These are phyloP conservation scores for Odontocolon sp. DNA, from an alignment of 2,888 invertebrate genomes.

Conservation along the genomic window DNA sequence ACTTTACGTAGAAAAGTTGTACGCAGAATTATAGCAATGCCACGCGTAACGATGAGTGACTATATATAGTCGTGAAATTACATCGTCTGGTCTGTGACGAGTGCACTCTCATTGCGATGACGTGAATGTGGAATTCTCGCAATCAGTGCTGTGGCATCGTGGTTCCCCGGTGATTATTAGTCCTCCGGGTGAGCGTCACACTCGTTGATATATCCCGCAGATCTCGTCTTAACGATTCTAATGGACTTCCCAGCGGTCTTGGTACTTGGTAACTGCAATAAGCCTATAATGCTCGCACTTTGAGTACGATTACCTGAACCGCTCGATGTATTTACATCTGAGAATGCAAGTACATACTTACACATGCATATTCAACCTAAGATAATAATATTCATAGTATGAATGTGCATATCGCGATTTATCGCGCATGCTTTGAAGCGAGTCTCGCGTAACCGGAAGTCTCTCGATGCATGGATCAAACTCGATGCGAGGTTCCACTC, in stretches of 20 bases:
- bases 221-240: not conserved
- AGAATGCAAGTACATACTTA: conserved; percentile 28
- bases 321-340: conserved; percentile 31
- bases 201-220: conserved; percentile 9
- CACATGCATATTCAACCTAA: not conserved
- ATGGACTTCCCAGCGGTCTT: not conserved
- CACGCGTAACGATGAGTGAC: conserved; percentile 14
- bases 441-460: not conserved
- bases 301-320: conserved; percentile 28
- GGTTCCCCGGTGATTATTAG: conserved; percentile 10
- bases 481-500: not conserved
- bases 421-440: not conserved
- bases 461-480: not conserved
- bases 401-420: not conserved
- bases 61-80: conserved; percentile 47
- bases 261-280: not conserved
- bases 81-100: conserved; percentile 33
- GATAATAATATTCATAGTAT: conserved; percentile 8
- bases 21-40: not conserved
- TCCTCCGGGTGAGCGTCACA: not conserved
- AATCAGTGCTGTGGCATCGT: not conserved
- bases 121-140: conserved; percentile 13
- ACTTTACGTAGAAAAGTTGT: no score
- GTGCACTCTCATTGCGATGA: conserved; percentile 33
- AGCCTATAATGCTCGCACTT: not conserved